These are phyloP conservation scores for Enteromius unitaeniatus DNA, from an alignment of 2,797 vertebrate genomes.

Conservation along the genomic window DNA sequence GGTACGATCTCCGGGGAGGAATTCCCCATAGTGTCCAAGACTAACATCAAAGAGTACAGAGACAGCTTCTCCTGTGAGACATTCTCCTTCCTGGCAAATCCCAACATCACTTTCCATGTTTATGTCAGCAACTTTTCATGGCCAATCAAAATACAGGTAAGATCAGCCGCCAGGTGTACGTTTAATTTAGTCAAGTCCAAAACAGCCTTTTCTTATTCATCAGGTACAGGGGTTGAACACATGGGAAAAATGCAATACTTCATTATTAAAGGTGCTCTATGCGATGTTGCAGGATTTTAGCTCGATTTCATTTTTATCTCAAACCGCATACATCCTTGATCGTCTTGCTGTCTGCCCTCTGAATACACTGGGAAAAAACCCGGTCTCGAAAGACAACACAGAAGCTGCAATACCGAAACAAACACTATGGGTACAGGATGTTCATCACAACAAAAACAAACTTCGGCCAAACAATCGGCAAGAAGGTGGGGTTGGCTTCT, in stretches of 20 bases:
- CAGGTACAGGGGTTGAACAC: not conserved
- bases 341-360: too few species aligned
- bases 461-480: too few species aligned
- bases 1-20: constrained; percentile 97
- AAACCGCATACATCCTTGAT: too few species aligned
- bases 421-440: too few species aligned
- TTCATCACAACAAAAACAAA: too few species aligned
- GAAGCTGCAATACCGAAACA: too few species aligned
- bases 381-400: too few species aligned
- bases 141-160: constrained; percentile 98
- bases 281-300: too few species aligned
- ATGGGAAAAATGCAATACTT: not conserved
- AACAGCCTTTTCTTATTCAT: not conserved
- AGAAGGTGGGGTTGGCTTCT: too few species aligned
- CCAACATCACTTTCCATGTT: constrained; percentile 97
- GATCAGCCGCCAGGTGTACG: constrained; percentile 43
- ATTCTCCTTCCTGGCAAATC: constrained; percentile 94
- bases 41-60: constrained; percentile 92
- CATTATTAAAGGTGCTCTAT: not conserved
- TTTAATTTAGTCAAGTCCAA: not conserved
- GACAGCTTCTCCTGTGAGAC: constrained; percentile 97
- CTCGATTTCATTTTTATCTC: too few species aligned
- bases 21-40: constrained; percentile 90
- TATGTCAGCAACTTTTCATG: constrained; percentile 98
- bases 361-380: too few species aligned